Base-by-base conservation (phyloP, 1,140 invertebrate species). In the Cotesia chilonis region DNA sequence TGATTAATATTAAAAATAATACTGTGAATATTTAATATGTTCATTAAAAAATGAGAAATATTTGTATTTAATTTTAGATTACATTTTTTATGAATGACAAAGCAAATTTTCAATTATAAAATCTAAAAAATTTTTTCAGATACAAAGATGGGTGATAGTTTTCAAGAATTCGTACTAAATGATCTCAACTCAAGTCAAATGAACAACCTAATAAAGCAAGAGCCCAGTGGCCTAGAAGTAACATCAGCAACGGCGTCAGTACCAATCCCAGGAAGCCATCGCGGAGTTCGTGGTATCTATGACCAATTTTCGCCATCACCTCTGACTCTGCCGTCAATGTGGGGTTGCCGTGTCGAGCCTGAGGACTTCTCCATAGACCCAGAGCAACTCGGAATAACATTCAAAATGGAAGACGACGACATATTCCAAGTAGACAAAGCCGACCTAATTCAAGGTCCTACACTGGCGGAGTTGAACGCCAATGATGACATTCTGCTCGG, bases 351-450 rank as follows among this genome's bases (percentile, higher is more conserved):
- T 28, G 65, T 81, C 0, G 84, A 85, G 7, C 72, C 79, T 38
- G 81, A 84, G 9, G 77, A 80, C 1, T 82, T 82, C 55, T 83
- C 82, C 51, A 70, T 82, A 12, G 84, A 85, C 68, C 68, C 83
- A 0, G 78, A 85, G 65, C 82, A 80, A 14, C 68, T 86, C 14
- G 80, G 82, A 1, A 75, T 81, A 4, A 81, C 90, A 4, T 91
- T 92, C 61, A 92, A 91, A 83, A 92, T 94, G 89, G 94, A 95
- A 77, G 94, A 95, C 78, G 94, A 96, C 81, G 94, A 95, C 81
- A 95, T 96, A 75, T 95, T 95, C 81, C 94, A 95, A 88, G 93
- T 95, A 54, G 94, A 96, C 82, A 94, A 95, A 85, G 91, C 92
- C 57, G 94, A 96, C 86, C 88, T 96, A 37, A 92, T 94, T 77